Evolutionary conservation across 2,113 vertebrate genomes (phyloP), one percentile per base, ranked within the genome.

Genomic region (Cyprinodon brontotheroides): DNA sequence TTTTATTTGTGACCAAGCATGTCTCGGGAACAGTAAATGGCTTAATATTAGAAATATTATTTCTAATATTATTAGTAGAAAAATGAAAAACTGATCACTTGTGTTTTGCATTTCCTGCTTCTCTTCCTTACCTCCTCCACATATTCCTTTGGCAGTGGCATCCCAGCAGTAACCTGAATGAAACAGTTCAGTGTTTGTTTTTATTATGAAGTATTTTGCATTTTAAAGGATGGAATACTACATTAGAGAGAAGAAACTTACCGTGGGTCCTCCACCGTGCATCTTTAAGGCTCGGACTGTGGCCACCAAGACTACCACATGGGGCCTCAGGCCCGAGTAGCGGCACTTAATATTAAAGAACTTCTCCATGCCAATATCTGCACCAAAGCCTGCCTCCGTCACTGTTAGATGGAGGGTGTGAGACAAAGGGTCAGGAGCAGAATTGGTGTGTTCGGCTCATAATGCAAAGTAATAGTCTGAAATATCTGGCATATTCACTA

Each of bases 341-440:
- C 97, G 96, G 83, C 98, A 99, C 86, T 99, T 99, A 84, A 99
- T 99, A 87, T 99, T 95, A 66, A 99, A 99, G 91, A 99, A 99
- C 84, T 99, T 99, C 83, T 99, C 98, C 98, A 99, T 99, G 73
- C 98, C 98, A 14, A 99, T 98, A 79, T 99, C 98, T 11, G 98
- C 98, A 60, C 98, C 98, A 11, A 99, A 99, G 62, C 98, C 98
- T 43, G 98, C 98, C 92, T 99, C 98, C 0, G 98, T 99, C 86
- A 99, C 98, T 99, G 75, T 48, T 80, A 79, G 67, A 75, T 10
- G 39, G 61, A 37, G 3, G 0, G 13, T 40, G 36, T 48, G 10
- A 66, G 10, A 22, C 22, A 69, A 22, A n/a, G 41, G 7, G 60
- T 60, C 5, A 38, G 9, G 3, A 53, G 37, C 9, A 61, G 11